Base-by-base conservation (phyloP, 2,888 invertebrate genomes). In the Papilio protenor region DNA sequence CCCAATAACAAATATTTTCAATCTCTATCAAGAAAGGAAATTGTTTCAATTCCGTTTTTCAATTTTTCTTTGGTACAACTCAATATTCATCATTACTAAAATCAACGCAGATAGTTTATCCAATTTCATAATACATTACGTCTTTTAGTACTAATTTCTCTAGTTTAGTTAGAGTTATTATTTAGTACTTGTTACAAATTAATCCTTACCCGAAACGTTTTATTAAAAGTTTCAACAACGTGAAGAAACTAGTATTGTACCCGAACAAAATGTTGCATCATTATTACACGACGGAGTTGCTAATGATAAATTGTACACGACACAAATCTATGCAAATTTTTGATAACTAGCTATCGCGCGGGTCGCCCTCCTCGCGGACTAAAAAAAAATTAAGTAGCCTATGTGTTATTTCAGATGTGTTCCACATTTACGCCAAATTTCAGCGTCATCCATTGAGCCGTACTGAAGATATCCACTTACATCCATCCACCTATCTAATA, bases 91-190 rank as follows among this genome's bases (percentile, higher is more conserved):
- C 12, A 1, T 11, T 72, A n/a, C 40, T 16, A 55, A 33, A 66
- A 40, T n/a, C 40, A 40, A 55, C 57, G 16, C 64, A 49, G 27
- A 33, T 45, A 8, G 27, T 55, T 52, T 66, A 16, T 33, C 6
- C 55, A 40, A 66, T 69, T 66, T 73, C 33, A n/a, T 33, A 66
- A 64, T 75, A 52, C 75, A 75, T 55, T 66, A 33, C 64, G n/a
- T n/a, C n/a, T n/a, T 55, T 55, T 10, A 55, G n/a, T 55, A 55
- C n/a, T 55, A n/a, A 10, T 55, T 55, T 33, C 18, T 33, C 18
- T 10, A 27, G 1, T 18, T 27, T 8, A 18, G 33, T 64, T 33
- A 33, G 1, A 33, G 27, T 59, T 12, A 23, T n/a, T n/a, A n/a
- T n/a, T n/a, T n/a, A n/a, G 27, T 27, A 27, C 1, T 23, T 57